Evolutionary conservation across 2,797 vertebrate genomes (phyloP).

Genomic region (Petrocephalus schoutedeni): DNA sequence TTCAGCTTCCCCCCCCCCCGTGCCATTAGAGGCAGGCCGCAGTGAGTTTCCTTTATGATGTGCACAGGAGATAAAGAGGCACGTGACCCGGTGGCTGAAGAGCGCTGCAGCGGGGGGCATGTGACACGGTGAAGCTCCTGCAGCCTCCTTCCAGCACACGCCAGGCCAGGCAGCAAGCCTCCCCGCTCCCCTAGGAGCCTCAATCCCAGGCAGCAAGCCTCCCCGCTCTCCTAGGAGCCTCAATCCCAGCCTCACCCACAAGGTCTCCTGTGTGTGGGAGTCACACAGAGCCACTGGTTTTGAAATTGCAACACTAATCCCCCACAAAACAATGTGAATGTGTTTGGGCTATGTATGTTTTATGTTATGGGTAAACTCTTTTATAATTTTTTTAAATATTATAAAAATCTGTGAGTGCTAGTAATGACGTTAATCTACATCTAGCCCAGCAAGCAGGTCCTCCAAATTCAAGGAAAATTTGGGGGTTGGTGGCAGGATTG

Average conservation of each 20-base stretch:
- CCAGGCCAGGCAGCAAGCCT: background rate
- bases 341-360: background rate
- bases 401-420: too few relatives aligned
- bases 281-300: slow-evolving; percentile 7
- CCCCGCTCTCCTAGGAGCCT: too few relatives aligned
- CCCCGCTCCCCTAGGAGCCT: background rate
- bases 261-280: background rate
- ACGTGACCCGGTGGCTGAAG: slow-evolving; percentile 55
- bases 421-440: too few relatives aligned
- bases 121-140: background rate
- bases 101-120: slow-evolving; percentile 39
- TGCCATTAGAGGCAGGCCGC: background rate
- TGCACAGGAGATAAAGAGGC: slow-evolving; percentile 55
- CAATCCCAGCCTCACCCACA: background rate
- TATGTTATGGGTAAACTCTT: too few relatives aligned
- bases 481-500: too few relatives aligned
- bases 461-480: too few relatives aligned
- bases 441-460: too few relatives aligned
- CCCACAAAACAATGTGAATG: background rate
- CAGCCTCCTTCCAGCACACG: background rate
- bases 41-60: background rate
- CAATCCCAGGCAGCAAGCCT: background rate
- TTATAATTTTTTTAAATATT: too few relatives aligned
- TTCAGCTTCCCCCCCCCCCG: background rate
- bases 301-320: slow-evolving; percentile 25